phyloP scores from a whole-genome alignment of 2,797 vertebrate species.

The Hylomyscus alleni region DNA sequence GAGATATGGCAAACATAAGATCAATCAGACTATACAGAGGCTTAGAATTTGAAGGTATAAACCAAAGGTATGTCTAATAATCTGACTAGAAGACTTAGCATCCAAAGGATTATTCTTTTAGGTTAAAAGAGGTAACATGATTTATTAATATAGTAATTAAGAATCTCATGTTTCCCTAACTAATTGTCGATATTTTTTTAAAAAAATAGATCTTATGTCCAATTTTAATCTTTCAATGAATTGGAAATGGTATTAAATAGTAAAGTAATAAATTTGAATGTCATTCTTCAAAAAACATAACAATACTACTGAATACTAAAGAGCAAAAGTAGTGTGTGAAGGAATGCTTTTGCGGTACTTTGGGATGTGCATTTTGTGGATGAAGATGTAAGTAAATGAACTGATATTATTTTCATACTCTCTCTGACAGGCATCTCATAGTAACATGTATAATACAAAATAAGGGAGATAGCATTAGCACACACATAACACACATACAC shows the following conservation, averaged over 20 bases:
- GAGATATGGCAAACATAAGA: conserved; percentile 37
- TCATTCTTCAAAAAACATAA: background rate
- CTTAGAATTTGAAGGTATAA: conserved; percentile 52
- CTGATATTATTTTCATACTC: background rate
- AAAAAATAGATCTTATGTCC: conserved; percentile 9
- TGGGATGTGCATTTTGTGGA: background rate
- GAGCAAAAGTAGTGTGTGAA: background rate
- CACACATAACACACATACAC: background rate
- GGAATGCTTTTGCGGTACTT: background rate
- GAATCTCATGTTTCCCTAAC: background rate
- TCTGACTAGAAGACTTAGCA: background rate
- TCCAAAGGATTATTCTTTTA: background rate
- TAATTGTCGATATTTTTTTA: conserved; percentile 18
- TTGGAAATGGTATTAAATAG: background rate
- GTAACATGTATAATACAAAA: background rate
- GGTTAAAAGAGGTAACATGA: background rate
- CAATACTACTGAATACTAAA: background rate
- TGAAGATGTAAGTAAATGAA: background rate
- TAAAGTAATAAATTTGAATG: too few relatives aligned
- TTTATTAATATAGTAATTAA: conserved; percentile 58
- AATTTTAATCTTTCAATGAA: conserved; percentile 46
- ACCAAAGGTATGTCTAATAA: background rate
- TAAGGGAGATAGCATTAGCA: too few relatives aligned
- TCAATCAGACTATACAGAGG: background rate
- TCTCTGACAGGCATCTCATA: background rate